Conservation (phyloP, 2,797 vertebrate species). For the Melanotaenia pygmaea region DNA sequence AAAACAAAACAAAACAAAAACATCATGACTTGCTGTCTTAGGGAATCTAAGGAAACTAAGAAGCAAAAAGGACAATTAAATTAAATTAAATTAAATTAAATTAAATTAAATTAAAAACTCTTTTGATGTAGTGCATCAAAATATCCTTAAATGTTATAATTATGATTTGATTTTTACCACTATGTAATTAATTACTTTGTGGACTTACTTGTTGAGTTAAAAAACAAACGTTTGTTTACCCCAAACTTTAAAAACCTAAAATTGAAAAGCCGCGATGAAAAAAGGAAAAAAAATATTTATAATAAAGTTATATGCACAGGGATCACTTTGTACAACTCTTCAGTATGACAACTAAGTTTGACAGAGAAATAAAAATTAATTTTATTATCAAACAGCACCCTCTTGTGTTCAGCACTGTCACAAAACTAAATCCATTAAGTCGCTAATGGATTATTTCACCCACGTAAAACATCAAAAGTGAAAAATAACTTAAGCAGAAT, state of each 20-base stretch:
- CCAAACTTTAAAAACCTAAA: not conserved
- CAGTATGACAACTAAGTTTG: too few relatives aligned
- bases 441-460: not conserved
- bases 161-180: not conserved
- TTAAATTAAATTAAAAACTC: not conserved
- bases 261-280: not conserved
- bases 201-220: too few relatives aligned
- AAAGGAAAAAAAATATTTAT: not conserved
- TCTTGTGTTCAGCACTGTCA: constrained; percentile 54
- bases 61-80: constrained; percentile 2
- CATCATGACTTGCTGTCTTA: constrained; percentile 25
- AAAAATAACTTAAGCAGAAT: not conserved
- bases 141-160: not conserved
- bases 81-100: not conserved
- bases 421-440: not conserved
- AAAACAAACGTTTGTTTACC: too few relatives aligned
- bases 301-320: too few relatives aligned
- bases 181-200: not conserved
- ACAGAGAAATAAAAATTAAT: not conserved
- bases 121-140: not conserved
- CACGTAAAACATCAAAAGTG: not conserved
- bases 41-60: constrained; percentile 43
- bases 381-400: constrained; percentile 39
- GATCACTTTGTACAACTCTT: too few relatives aligned
- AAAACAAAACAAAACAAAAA: constrained; percentile 13